These are phyloP conservation scores for Rallus crepitans DNA, from an alignment of 2,797 vertebrate species.

Conservation along the genomic window DNA sequence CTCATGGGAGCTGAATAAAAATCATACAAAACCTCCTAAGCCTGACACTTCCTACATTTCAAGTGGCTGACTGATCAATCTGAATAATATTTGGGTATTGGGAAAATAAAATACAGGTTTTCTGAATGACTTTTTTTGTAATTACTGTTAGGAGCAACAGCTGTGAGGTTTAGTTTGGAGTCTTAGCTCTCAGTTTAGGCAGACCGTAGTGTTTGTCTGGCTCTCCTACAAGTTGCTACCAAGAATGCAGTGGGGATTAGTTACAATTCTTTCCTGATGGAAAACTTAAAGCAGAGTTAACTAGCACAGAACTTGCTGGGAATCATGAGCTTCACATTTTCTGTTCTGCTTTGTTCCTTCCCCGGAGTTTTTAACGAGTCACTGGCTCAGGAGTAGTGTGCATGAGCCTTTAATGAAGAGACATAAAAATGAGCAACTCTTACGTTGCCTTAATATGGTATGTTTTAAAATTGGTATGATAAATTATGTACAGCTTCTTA, in stretches of 20 bases:
- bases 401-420: conserved; percentile 44
- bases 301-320: conserved; percentile 36
- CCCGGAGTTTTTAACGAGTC: background rate
- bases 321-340: conserved; percentile 53
- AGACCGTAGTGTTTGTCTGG: background rate
- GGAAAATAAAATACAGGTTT: background rate
- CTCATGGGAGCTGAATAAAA: background rate
- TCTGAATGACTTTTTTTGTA: background rate
- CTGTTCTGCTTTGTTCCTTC: conserved; percentile 47
- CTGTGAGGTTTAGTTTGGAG: background rate
- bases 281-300: conserved; percentile 19
- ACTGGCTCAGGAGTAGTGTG: conserved; percentile 24
- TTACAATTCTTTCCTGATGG: conserved; percentile 7
- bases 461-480: conserved; percentile 42
- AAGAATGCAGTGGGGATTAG: background rate
- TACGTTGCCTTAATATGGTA: conserved; percentile 43
- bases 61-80: background rate
- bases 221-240: background rate
- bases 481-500: conserved; percentile 64
- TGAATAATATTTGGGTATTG: background rate
- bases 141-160: background rate
- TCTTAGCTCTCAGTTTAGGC: background rate
- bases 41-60: background rate
- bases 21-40: background rate
- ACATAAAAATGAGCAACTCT: conserved; percentile 41